Evolutionary conservation across 2,888 invertebrate genomes (phyloP).

Genomic region (Metopia argyrocephala): DNA sequence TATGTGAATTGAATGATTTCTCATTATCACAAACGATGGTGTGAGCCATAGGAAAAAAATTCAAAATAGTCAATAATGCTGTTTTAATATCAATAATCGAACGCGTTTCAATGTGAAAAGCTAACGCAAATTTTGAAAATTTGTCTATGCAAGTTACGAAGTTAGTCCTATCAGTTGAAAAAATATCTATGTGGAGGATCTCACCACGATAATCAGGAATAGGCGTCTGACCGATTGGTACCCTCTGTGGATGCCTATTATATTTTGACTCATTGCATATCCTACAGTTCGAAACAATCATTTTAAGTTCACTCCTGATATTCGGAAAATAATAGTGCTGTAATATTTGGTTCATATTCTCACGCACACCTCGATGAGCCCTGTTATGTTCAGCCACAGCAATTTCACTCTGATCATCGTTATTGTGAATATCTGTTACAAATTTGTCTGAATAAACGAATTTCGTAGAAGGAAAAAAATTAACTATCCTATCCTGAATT

Average conservation of each 20-base stretch:
- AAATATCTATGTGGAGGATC: conserved; percentile 6
- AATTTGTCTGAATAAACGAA: conserved; percentile 43
- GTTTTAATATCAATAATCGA: conserved; percentile 11
- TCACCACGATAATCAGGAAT: conserved; percentile 8
- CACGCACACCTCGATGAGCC: conserved; percentile 13
- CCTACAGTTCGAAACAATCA: neutral
- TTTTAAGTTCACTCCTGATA: neutral
- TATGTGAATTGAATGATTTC: conserved; percentile 17
- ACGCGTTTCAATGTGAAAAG: conserved; percentile 11
- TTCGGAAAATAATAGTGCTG: conserved; percentile 8
- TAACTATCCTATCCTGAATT: conserved; percentile 28
- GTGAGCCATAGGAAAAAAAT: conserved; percentile 10
- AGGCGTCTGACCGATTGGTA: neutral
- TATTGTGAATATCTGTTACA: conserved; percentile 58
- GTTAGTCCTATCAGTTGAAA: conserved; percentile 3
- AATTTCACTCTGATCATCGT: conserved; percentile 50
- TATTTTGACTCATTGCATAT: conserved; percentile 13
- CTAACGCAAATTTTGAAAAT: conserved; percentile 26
- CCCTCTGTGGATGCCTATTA: conserved; percentile 1
- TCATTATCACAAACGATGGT: conserved; percentile 31
- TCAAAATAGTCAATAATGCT: conserved; percentile 1
- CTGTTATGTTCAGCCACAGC: conserved; percentile 40
- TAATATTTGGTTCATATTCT: conserved; percentile 27
- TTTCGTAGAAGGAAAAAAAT: conserved; percentile 55
- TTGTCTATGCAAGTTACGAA: conserved; percentile 5